These are phyloP conservation scores for Limnephilus auricula DNA, from an alignment of 2,888 invertebrate genomes.

Conservation along the genomic window DNA sequence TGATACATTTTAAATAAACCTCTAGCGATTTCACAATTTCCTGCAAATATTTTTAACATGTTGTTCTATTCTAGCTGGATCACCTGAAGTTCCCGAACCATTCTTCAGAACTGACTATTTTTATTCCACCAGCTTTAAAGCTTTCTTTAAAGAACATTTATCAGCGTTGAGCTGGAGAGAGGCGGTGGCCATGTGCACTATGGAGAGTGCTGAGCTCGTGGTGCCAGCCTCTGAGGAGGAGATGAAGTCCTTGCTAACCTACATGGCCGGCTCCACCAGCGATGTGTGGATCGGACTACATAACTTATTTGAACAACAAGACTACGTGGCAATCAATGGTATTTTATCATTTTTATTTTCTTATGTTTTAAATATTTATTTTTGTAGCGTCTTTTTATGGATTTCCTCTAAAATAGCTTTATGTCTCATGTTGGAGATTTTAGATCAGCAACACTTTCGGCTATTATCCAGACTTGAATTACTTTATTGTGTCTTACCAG, in stretches of 20 bases:
- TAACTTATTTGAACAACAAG: slow-evolving; percentile 52
- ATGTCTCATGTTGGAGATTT: too few species aligned
- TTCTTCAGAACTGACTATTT: slow-evolving; percentile 2
- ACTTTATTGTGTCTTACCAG: too few species aligned
- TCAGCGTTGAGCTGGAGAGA: slow-evolving; percentile 20
- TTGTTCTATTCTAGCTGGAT: neutral
- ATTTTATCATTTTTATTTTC: neutral
- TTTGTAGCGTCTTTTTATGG: too few species aligned
- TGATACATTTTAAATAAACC: too few species aligned
- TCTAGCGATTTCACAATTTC: too few species aligned
- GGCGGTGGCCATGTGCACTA: slow-evolving; percentile 34
- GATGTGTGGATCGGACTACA: slow-evolving; percentile 31
- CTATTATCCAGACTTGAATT: too few species aligned
- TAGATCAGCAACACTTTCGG: too few species aligned
- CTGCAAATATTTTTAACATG: too few species aligned
- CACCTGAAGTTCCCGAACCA: neutral
- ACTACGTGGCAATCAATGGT: slow-evolving; percentile 59
- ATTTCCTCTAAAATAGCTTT: too few species aligned
- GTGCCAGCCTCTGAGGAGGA: slow-evolving; percentile 33
- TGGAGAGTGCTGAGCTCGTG: slow-evolving; percentile 50
- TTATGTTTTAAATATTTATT: too few species aligned
- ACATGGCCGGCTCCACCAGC: neutral
- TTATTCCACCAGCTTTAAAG: neutral
- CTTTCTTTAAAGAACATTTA: neutral
- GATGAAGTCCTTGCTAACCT: neutral